Evolutionary conservation across 2,113 vertebrate species (phyloP).

Genomic region (Oreotrochilus melanogaster): DNA sequence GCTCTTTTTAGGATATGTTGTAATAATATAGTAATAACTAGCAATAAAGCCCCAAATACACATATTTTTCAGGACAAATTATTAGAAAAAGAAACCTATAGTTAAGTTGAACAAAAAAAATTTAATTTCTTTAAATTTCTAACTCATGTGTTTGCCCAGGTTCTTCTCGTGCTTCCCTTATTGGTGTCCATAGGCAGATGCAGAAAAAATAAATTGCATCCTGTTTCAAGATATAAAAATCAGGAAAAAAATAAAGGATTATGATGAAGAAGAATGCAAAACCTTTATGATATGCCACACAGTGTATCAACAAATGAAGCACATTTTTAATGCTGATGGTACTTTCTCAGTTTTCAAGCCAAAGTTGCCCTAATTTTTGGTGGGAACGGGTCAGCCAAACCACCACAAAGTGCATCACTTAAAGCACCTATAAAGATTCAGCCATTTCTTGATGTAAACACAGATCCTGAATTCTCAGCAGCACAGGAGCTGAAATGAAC

Average conservation of each 20-base stretch:
- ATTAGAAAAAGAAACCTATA: not conserved
- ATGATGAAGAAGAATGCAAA: not conserved
- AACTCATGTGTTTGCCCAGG: not conserved
- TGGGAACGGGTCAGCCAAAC: not conserved
- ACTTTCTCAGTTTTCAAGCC: not conserved
- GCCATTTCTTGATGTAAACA: not conserved
- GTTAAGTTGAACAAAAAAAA: not conserved
- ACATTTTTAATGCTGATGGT: no score
- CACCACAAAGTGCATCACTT: not conserved
- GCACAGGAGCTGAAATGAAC: not conserved
- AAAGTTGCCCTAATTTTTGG: not conserved
- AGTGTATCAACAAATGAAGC: not conserved
- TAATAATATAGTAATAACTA: not conserved
- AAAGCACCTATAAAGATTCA: not conserved
- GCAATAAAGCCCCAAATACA: not conserved
- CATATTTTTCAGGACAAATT: not conserved
- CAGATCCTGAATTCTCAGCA: not conserved
- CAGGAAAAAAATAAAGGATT: not conserved
- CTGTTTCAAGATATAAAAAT: not conserved
- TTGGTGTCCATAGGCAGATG: not conserved
- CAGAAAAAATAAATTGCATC: not conserved
- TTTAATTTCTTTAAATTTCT: not conserved
- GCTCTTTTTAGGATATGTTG: not conserved
- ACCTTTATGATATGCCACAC: not conserved
- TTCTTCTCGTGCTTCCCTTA: not conserved